These are phyloP conservation scores for Chymomyza caudatula DNA, from an alignment of 2,888 invertebrate genomes.

Conservation along the genomic window DNA sequence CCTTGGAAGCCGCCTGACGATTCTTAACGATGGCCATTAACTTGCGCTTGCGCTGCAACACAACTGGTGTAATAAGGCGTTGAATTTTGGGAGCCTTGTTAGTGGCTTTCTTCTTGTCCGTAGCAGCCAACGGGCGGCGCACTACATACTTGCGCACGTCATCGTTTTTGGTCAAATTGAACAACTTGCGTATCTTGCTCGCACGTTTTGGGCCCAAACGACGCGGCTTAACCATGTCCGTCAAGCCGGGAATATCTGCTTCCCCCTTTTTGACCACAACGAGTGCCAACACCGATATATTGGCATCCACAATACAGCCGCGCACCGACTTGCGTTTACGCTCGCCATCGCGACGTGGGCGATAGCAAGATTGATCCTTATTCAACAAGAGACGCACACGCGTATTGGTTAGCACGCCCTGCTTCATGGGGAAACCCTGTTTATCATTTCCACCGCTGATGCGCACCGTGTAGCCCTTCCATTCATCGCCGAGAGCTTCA, in stretches of 20 bases:
- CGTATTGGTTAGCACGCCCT: constrained; percentile 96
- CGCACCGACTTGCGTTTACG: constrained; percentile 98
- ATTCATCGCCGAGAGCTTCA: constrained; percentile 96
- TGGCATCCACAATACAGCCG: constrained; percentile 98
- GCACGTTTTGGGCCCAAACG: constrained; percentile 97
- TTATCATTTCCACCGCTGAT: constrained; percentile 99
- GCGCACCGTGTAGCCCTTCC: constrained; percentile 97
- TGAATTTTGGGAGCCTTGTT: constrained; percentile 95
- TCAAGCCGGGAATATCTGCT: constrained; percentile 95
- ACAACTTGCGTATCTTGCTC: constrained; percentile 85
- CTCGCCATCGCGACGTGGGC: constrained; percentile 95
- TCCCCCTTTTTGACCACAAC: constrained; percentile 96
- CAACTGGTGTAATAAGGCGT: constrained; percentile 92
- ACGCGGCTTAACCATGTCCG: constrained; percentile 94
- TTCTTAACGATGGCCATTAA: constrained; percentile 91
- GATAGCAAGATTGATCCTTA: constrained; percentile 96
- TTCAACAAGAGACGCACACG: constrained; percentile 95
- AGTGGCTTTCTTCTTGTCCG: constrained; percentile 86
- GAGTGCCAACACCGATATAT: constrained; percentile 94
- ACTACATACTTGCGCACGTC: constrained; percentile 98
- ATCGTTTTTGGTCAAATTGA: constrained; percentile 96
- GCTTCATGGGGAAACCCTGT: constrained; percentile 99
- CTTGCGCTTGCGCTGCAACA: constrained; percentile 91
- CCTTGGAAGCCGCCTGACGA: constrained; percentile 86
- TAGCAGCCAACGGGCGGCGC: constrained; percentile 90